A percentile compares a stretch with the other conserved stretches of the same genome.
Evolutionary conservation across 2,797 vertebrate species (phyloP).

Genomic region (Diceros bicornis): DNA sequence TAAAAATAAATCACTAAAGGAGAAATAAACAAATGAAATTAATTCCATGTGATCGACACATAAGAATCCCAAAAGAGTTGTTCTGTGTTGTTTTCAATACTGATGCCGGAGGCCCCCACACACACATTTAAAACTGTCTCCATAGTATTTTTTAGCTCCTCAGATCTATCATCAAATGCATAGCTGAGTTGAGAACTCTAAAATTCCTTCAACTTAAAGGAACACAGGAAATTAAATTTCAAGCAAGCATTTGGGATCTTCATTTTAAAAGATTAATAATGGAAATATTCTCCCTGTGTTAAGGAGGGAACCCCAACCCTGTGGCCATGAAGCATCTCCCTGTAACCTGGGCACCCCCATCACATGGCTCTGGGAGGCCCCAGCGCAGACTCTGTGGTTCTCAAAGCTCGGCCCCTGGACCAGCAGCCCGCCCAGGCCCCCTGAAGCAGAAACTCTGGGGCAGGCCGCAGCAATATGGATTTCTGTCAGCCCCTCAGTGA

Average conservation of each 20-base stretch:
- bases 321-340: not conserved
- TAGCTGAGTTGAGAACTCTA: not conserved
- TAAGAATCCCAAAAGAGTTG: not conserved
- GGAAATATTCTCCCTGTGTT: not conserved
- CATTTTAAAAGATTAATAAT: not conserved
- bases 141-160: not conserved
- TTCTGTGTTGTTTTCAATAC: not conserved
- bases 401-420: fast-evolving
- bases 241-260: not conserved
- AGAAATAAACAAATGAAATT: not conserved
- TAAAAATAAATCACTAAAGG: not conserved
- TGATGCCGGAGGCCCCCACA: fast-evolving
- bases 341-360: not conserved
- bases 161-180: not conserved
- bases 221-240: not conserved
- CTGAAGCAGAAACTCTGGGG: not conserved
- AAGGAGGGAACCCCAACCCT: not conserved
- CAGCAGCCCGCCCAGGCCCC: not conserved
- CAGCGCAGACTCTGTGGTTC: not conserved
- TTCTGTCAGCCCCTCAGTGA: too few species aligned
- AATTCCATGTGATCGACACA: too few species aligned
- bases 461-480: not conserved
- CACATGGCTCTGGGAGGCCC: not conserved
- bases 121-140: not conserved
- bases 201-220: not conserved